Base-by-base conservation (phyloP, 2,113 vertebrate species). In the Rutilus rutilus region DNA sequence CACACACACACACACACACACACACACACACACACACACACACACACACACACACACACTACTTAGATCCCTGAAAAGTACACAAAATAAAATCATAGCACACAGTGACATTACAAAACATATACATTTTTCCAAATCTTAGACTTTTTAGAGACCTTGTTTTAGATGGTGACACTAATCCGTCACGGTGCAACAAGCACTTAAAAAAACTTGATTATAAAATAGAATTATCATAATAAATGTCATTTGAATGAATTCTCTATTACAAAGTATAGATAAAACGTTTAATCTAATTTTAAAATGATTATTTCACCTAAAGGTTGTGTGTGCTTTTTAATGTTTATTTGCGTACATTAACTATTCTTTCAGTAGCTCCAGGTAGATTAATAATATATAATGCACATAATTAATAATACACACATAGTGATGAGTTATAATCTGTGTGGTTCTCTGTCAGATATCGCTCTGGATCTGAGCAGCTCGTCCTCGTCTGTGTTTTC, bases 401-500 rank as follows among this genome's bases (percentile, higher is more conserved):
- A 19, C 52, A 54, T 54, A 7, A 64, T 33, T 67, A 30, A 33
- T 33, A 8, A 33, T 1, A 67, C 30, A 67, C 27, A 67, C 30
- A 33, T 67, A 36, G 39, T 5, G 8, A 23, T 2, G 39, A 27
- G 9, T 81, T 30, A 1, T 27, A 67, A 17, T 67, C 19, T 47
- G 30, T 45, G 17, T 45, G 36, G 36, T 15, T 36, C 78, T 30
- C 25, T 89, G 59, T 77, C 89, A 95, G 94, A 94, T 67, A 86
- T 93, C 15, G 90, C 89, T 79, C 39, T 92, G 39, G 93, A 94
- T 85, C 62, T 90, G 8, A 87, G 88, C 62, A 93, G 91, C 19
- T 77, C 90, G 36, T 89, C 93, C 2, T 80, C 93, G 0, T 89
- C 93, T 50, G 91, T 90, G 54, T 93, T 93, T 85, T 90, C 91